A percentile compares a stretch with the other conserved stretches of the same genome.
Conservation (phyloP, 2,888 invertebrate genomes). For the Mesorhabditis sp. region DNA sequence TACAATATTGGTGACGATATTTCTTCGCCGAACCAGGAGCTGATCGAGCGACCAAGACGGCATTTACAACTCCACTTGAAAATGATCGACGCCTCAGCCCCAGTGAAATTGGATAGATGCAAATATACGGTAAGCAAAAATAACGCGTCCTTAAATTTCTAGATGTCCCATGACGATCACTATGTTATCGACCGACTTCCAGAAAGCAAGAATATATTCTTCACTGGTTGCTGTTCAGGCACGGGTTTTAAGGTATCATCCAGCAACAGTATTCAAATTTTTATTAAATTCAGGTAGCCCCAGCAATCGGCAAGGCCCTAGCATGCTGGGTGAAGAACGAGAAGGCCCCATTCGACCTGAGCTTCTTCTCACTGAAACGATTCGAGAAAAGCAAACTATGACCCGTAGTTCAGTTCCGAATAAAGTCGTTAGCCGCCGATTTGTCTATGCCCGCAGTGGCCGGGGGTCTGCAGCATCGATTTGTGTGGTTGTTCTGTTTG, state of each 20-base stretch:
- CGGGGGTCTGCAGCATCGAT: not conserved
- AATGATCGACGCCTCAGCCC: conserved; percentile 18
- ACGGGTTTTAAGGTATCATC: conserved; percentile 52
- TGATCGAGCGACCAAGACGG: conserved; percentile 10
- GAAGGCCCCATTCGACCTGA: conserved; percentile 31
- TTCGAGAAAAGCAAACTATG: conserved; percentile 10
- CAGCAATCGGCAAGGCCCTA: conserved; percentile 32
- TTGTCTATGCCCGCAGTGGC: too few species aligned
- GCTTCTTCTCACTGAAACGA: conserved; percentile 12
- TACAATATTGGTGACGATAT: conserved; percentile 4
- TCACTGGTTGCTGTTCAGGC: conserved; percentile 51
- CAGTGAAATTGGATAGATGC: conserved; percentile 28
- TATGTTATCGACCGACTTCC: conserved; percentile 34
- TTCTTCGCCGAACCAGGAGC: conserved; percentile 3
- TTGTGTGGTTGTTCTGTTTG: not conserved
- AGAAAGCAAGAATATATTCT: conserved; percentile 35
- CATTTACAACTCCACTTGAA: conserved; percentile 28
- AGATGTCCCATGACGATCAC: conserved; percentile 35
- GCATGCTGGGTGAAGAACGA: conserved; percentile 29
- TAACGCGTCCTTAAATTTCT: not conserved
- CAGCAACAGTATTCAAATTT: not conserved
- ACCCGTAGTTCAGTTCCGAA: not conserved
- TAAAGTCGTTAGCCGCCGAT: not conserved
- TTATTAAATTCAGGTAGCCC: conserved; percentile 21
- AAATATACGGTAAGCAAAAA: conserved; percentile 32